Evolutionary conservation across 2,113 vertebrate genomes (phyloP), one percentile per base, ranked within the genome.

Genomic region (Tenebrosternarchus preto): DNA sequence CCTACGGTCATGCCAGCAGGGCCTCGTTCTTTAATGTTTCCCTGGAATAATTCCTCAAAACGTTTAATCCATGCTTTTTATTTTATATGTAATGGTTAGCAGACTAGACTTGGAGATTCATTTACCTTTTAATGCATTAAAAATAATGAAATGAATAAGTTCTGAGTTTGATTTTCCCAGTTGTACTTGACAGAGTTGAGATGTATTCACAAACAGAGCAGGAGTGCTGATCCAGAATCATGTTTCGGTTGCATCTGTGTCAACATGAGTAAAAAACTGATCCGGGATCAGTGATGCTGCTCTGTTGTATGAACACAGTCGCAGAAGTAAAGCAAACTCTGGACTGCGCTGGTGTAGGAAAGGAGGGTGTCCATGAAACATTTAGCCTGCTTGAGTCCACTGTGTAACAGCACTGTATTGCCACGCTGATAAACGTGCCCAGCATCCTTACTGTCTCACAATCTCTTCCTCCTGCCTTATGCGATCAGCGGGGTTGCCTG

Each of bases 1-100:
- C 56, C 27, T 17, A 67, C 55, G 56, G 53, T 57, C 31, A 53
- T 53, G 36, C 36, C 53, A 43, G 63, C 61, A 68, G 78, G n/a
- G 72, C 56, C 61, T 70, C 60, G 29, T 57, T 59, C 57, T 55
- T 68, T 17, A 25, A 55, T 8, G 8, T 53, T 31, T 73, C 56
- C 29, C 25, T 24, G 50, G 56, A 67, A 20, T 36, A 66, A 33
- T 67, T 68, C 53, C n/a, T 27, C 22, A 5, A 57, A 46, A 22
- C 59, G 29, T 43, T 74, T 36, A 29, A 59, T 39, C 15, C 12
- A 31, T 1, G 19, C 17, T 5, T 6, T 55, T 50, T 70, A 24
- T 25, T 39, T 56, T 64, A 24, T 68, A 67, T 11, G 27, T 9
- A 24, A 67, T 19, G n/a, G 5, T 39, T 36, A 68, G 64, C 12